Evolutionary conservation across 2,113 vertebrate genomes (phyloP).

Genomic region (Corydoras sp.): DNA sequence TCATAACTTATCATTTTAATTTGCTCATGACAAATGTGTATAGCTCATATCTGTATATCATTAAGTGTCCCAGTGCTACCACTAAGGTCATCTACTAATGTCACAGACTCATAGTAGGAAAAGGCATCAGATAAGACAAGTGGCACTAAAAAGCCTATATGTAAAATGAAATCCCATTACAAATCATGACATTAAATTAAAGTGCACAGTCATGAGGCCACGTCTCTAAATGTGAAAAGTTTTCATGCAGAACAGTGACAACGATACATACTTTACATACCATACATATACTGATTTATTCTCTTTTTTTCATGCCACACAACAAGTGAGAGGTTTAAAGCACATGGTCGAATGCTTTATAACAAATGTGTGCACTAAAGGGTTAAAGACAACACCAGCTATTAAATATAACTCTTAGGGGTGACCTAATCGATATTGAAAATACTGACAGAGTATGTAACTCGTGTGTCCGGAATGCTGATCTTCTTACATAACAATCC

Average conservation of each 20-base stretch:
- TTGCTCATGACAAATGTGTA: no score
- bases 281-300: conserved; percentile 20
- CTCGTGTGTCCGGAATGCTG: conserved; percentile 23
- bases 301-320: conserved; percentile 37
- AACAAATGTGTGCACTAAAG: conserved; percentile 25
- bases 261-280: conserved; percentile 12
- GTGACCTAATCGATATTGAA: conserved; percentile 16
- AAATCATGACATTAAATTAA: conserved; percentile 18
- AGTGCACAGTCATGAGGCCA: conserved; percentile 22
- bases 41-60: no score
- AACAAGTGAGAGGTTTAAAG: conserved; percentile 22
- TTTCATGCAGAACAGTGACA: conserved; percentile 36
- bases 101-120: conserved; percentile 2
- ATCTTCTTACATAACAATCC: conserved; percentile 2
- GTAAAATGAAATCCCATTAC: not conserved
- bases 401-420: conserved; percentile 14
- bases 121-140: not conserved
- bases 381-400: conserved; percentile 25
- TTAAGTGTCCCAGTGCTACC: no score
- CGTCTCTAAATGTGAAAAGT: conserved; percentile 21
- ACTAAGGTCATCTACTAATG: conserved; percentile 16
- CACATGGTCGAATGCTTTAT: not conserved
- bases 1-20: no score
- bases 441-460: conserved; percentile 26
- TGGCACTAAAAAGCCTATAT: conserved; percentile 1